A percentile compares a stretch with the other conserved stretches of the same genome.
These are phyloP conservation scores for Papilio polyxenes DNA, from an alignment of 1,140 invertebrate genomes.

Conservation along the genomic window DNA sequence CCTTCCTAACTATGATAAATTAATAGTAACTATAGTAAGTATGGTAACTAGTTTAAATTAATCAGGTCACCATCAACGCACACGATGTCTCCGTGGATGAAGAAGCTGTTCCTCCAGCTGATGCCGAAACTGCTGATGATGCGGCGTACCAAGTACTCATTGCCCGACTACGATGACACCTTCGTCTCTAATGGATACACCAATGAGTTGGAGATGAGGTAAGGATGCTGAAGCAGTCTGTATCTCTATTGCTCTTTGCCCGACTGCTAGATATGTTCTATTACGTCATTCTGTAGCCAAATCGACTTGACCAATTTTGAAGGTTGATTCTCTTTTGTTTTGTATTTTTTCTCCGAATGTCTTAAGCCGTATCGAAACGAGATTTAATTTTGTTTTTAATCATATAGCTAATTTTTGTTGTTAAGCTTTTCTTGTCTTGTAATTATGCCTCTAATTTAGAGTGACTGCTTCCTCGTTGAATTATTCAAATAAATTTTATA, in stretches of 20 bases:
- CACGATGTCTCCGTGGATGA: slow-evolving; percentile 95
- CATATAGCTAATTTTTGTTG: background rate
- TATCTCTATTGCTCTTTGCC: background rate
- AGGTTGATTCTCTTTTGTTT: too few relatives aligned
- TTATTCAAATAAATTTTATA: background rate
- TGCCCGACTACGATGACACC: slow-evolving; percentile 90
- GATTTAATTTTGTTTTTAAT: background rate
- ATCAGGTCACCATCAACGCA: slow-evolving; percentile 97
- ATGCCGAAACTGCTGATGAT: slow-evolving; percentile 95
- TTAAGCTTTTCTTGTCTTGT: background rate
- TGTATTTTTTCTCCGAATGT: background rate
- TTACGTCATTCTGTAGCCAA: too few relatives aligned
- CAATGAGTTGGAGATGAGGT: slow-evolving; percentile 90
- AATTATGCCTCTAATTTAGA: background rate
- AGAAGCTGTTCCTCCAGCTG: slow-evolving; percentile 92
- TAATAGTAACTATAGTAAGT: background rate
- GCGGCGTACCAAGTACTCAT: slow-evolving; percentile 90
- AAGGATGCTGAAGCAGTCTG: slow-evolving; percentile 44
- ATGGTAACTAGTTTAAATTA: background rate
- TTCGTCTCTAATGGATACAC: slow-evolving; percentile 88
- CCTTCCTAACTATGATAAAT: background rate
- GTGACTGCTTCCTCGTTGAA: background rate
- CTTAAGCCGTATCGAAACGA: background rate
- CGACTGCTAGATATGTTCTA: background rate
- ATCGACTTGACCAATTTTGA: too few relatives aligned